Evolutionary conservation across 2,797 vertebrate species (phyloP), one percentile per base, ranked within the genome.

Genomic region (Sebastes oblongus): DNA sequence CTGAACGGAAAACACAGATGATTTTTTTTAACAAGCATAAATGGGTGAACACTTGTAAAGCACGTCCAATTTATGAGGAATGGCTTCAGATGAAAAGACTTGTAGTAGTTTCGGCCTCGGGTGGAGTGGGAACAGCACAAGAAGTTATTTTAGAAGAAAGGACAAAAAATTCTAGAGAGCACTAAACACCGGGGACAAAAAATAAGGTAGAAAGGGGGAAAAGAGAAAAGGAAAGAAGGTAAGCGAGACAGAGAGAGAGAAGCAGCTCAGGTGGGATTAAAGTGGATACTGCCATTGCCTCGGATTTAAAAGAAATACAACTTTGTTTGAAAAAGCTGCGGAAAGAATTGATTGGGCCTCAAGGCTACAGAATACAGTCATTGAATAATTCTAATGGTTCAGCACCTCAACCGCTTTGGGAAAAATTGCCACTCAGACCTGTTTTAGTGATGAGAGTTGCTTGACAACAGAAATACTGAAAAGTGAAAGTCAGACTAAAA

Each of bases 381-480:
- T 24, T 70, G 62, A 82, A 78, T 81, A 77, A 80, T 78, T 64
- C 72, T 82, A 77, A 85, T 86, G 72, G 64, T 74, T 82, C 72
- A 81, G 71, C 71, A 76, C 70, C 72, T 81, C 72, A 74, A 18
- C 42, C 3, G 14, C 73, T 68, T 52, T 18, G 11, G 58, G 27
- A 80, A 75, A 60, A 60, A 88, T 81, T 86, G 62, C 82, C 75
- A 77, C 81, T 80, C 68, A 81, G 76, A 60, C 66, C 59, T 64
- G 58, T 65, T 85, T 81, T 80, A 71, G 55, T 74, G 66, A 68
- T 67, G 56, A 82, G 36, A 78, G 59, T 56, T 64, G 29, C 58
- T 69, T 73, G 54, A 79, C 72, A 46, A 78, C 79, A 75, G 50
- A 32, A 29, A 42, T 50, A 46, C 29, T 55, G 30, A 79, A 64